Conservation (phyloP, 2,113 vertebrate genomes). For the Poicephalus meyeri region DNA sequence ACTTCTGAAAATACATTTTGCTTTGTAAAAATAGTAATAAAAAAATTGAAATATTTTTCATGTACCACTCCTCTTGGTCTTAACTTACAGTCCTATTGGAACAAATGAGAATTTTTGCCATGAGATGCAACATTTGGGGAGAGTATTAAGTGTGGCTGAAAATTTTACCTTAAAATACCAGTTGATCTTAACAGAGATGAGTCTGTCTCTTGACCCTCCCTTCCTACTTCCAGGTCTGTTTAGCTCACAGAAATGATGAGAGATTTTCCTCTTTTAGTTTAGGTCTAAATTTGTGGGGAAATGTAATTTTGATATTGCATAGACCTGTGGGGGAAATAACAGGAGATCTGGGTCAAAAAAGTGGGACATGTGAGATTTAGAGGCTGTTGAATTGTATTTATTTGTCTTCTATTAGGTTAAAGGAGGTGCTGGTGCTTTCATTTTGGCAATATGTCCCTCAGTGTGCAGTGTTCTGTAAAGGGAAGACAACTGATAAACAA, state of each 20-base stretch:
- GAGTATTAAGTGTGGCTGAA: background rate
- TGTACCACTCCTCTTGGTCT: background rate
- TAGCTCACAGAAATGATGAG: background rate
- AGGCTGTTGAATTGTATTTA: conserved; percentile 51
- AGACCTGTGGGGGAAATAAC: conserved; percentile 8
- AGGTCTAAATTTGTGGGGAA: conserved; percentile 15
- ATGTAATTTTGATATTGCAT: conserved; percentile 19
- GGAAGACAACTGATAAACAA: conserved; percentile 49
- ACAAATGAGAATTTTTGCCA: background rate
- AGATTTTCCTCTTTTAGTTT: conserved; percentile 4
- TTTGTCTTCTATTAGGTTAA: conserved; percentile 58
- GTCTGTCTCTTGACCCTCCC: background rate
- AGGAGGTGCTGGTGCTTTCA: conserved; percentile 56
- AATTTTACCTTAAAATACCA: background rate
- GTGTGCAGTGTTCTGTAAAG: conserved; percentile 15
- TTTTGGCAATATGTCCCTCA: conserved; percentile 46
- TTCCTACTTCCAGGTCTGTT: background rate
- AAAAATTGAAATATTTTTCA: background rate
- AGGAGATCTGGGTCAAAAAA: conserved; percentile 60
- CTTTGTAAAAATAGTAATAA: conserved; percentile 1
- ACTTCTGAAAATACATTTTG: conserved; percentile 27
- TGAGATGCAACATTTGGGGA: background rate
- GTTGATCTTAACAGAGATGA: background rate
- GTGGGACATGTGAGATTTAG: conserved; percentile 46
- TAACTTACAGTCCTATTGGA: background rate